phyloP scores from a whole-genome alignment of 2,113 vertebrate genomes.

The Melospiza melodia region DNA sequence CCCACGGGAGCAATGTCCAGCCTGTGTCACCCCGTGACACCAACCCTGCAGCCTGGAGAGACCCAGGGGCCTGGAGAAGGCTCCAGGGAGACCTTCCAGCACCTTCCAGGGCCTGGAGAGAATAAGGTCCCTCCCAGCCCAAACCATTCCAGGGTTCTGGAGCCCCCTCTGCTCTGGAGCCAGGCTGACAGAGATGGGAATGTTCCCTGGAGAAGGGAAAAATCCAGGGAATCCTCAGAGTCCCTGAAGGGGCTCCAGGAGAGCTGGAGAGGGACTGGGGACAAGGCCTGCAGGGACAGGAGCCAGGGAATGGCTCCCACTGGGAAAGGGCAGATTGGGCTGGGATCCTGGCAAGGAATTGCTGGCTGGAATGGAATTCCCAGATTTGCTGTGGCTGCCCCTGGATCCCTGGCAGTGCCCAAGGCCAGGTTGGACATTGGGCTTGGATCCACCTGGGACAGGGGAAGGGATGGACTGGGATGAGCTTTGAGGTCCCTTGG shows the following conservation, averaged over 20 bases:
- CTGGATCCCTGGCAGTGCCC: background rate
- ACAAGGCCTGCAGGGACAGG: background rate
- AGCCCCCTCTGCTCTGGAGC: too few relatives aligned
- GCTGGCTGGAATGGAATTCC: rapidly evolving
- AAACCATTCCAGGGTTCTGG: too few relatives aligned
- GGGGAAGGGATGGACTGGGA: background rate
- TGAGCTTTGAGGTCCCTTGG: background rate
- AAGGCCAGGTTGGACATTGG: background rate
- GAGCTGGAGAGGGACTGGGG: background rate
- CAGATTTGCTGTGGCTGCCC: background rate
- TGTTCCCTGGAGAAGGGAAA: too few relatives aligned
- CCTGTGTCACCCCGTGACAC: background rate
- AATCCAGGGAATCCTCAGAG: too few relatives aligned
- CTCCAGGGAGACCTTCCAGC: background rate
- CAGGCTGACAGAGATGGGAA: too few relatives aligned
- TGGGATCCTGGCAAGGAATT: background rate
- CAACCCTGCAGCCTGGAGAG: rapidly evolving
- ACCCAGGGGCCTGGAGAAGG: background rate
- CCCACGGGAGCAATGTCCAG: background rate
- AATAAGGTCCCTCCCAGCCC: too few relatives aligned
- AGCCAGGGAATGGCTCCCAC: background rate
- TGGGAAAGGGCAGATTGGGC: background rate
- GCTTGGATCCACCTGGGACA: rapidly evolving
- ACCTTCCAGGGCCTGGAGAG: background rate
- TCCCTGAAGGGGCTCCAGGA: background rate